Conservation (phyloP, 1,140 invertebrate species). For the Helicoverpa armigera region DNA sequence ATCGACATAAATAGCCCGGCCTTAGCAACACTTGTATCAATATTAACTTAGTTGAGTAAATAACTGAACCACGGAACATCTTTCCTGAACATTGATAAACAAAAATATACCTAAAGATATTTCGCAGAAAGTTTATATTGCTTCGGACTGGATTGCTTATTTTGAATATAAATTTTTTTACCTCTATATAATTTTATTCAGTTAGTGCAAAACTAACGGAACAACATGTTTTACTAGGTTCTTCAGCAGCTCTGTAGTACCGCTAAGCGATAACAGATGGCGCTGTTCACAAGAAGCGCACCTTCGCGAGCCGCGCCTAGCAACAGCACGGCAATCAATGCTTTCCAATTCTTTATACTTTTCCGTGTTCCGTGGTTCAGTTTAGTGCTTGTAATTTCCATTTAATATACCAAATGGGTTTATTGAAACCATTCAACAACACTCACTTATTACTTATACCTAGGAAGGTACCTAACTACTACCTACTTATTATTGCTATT, state of each 20-base stretch:
- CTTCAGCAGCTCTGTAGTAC: conserved; percentile 21
- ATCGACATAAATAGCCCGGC: conserved; percentile 53
- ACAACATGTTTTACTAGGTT: conserved; percentile 27
- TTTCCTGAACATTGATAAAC: background rate
- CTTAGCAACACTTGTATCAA: conserved; percentile 51
- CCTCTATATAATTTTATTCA: conserved; percentile 32
- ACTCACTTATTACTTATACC: background rate
- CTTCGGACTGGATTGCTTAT: background rate
- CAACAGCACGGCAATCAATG: conserved; percentile 35
- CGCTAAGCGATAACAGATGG: conserved; percentile 44
- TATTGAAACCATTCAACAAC: background rate
- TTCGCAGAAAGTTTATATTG: conserved; percentile 6
- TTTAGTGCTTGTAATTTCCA: conserved; percentile 40
- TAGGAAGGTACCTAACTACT: background rate
- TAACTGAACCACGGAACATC: conserved; percentile 22
- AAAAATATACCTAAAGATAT: background rate
- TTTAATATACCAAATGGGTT: conserved; percentile 18
- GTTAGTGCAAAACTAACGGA: conserved; percentile 32
- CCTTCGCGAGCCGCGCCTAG: conserved; percentile 13
- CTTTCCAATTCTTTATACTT: conserved; percentile 32
- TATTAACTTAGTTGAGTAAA: conserved; percentile 44
- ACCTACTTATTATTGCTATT: background rate
- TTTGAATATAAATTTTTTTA: conserved; percentile 8
- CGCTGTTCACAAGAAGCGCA: conserved; percentile 14
- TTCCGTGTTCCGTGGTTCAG: no score